A percentile compares a stretch with the other conserved stretches of the same genome.
Evolutionary conservation across 1,140 invertebrate genomes (phyloP).

Genomic region (Cataglyphis hispanica): DNA sequence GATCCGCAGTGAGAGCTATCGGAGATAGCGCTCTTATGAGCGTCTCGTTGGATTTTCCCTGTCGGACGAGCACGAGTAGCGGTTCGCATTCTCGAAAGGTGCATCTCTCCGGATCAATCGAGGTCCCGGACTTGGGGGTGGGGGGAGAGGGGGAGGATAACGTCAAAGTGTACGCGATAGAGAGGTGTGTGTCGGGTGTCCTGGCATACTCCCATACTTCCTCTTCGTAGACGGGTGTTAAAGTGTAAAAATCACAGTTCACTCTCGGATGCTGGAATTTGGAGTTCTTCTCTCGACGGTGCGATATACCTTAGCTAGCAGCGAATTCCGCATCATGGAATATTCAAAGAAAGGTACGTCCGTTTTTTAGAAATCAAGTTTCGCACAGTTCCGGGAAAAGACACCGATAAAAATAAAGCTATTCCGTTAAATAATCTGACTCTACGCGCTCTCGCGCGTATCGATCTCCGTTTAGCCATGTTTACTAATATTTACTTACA

Average conservation of each 20-base stretch:
- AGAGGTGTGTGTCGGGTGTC: too few species aligned
- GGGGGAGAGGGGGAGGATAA: background rate
- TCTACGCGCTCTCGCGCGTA: background rate
- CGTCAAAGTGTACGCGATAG: too few species aligned
- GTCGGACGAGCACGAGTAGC: too few species aligned
- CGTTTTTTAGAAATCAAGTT: background rate
- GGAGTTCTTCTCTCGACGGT: background rate
- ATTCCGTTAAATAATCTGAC: background rate
- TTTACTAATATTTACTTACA: background rate
- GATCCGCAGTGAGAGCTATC: background rate
- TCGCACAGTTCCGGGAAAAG: background rate
- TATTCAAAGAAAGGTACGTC: conserved; percentile 78
- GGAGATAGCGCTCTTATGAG: conserved; percentile 4
- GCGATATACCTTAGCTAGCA: conserved; percentile 30
- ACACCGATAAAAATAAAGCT: too few species aligned
- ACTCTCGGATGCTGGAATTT: conserved; percentile 55
- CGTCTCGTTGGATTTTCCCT: background rate
- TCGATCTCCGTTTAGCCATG: too few species aligned
- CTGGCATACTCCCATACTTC: too few species aligned
- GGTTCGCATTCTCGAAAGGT: background rate
- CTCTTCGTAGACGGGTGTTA: conserved; percentile 10
- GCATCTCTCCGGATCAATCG: conserved; percentile 2
- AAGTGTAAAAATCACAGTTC: conserved; percentile 60
- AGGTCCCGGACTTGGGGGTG: background rate
- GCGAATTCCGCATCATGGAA: conserved; percentile 71